Base-by-base conservation (phyloP, 2,113 vertebrate species). In the Brachypteracias leptosomus region DNA sequence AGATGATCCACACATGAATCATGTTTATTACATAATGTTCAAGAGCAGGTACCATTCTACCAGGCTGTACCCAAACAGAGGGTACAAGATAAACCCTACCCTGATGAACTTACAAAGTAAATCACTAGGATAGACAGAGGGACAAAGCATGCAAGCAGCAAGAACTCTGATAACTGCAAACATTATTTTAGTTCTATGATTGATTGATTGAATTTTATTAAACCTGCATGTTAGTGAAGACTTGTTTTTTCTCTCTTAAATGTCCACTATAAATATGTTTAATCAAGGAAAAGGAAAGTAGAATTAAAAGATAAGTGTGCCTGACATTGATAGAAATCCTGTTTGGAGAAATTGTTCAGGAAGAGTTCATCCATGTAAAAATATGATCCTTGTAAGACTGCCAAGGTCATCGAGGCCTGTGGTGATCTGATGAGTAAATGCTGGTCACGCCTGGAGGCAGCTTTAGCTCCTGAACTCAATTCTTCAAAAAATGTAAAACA, bases 331-430 rank as follows among this genome's bases (percentile, higher is more conserved):
- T 92, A 96, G 97, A 97, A 97, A 97, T 93, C 77, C 93, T 97
- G 90, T 97, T 97, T 96, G 96, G 93, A 97, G 93, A 96, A 96
- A 97, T 97, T 97, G 96, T 92, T 97, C 80, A 88, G 92, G 94
- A 97, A 49, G 77, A 96, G 93, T 96, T 98, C 97, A 98, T 96
- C 97, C 97, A 94, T 98, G 97, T 97, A 58, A 98, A 98, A 98
- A 97, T 98, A 98, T 88, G 97, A 97, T 97, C 96, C 96, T 95
- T 98, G 97, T 97, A 97, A 97, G 96, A 85, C 96, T 97, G 98
- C 97, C 97, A 98, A 98, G 97, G 97, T 98, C 97, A 98, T 91
- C 46, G 89, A 97, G 97, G 97, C 97, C 97, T 97, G 72, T 93
- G 97, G 96, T 98, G 98, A 97, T 98, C 97, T 96, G 96, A 97